Evolutionary conservation across 2,797 vertebrate genomes (phyloP), one percentile per base, ranked within the genome.

Genomic region (Cygnus olor): DNA sequence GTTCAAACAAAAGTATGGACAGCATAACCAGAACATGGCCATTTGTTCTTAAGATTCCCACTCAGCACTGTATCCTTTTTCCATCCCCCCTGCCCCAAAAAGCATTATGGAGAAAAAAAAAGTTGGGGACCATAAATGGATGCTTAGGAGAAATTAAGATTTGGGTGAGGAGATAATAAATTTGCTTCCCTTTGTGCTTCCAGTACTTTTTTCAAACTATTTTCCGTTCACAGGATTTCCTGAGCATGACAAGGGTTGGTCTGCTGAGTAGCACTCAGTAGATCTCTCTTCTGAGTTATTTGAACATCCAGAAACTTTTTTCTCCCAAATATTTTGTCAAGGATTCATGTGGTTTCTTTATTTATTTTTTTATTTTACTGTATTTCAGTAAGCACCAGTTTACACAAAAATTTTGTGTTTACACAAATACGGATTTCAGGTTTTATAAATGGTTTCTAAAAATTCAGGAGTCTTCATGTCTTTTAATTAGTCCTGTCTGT

Each of bases 191-290:
- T 86, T 90, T 88, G n/a, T 63, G 63, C 32, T 88, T 28, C 42
- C 18, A 30, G 86, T 72, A 81, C 78, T 69, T 88, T 93, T 95
- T 70, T 83, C 42, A 13, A 18, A 42, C 11, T 19, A 49, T 21
- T 83, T 32, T 76, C 10, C 38, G 40, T 70, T 88, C 44, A 64
- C 65, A 78, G 88, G 86, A 95, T 94, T 95, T 96, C 94, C 90
- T 84, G 84, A 63, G 42, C 32, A 11, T 9, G 32, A 30, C 10
- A 25, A 78, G 25, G 8, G 32, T 88, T 86, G 78, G 44, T 84
- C 6, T 81, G 77, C 73, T 61, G 65, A 68, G 14, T 19, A 57
- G 47, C 18, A 20, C 38, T 66, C 10, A 8, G n/a, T 28, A 2
- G 24, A 11, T 64, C 92, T 44, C 53, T 68, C 9, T 34, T 61